Conservation (phyloP, 2,888 invertebrate genomes). For the Eristalinus aeneus region DNA sequence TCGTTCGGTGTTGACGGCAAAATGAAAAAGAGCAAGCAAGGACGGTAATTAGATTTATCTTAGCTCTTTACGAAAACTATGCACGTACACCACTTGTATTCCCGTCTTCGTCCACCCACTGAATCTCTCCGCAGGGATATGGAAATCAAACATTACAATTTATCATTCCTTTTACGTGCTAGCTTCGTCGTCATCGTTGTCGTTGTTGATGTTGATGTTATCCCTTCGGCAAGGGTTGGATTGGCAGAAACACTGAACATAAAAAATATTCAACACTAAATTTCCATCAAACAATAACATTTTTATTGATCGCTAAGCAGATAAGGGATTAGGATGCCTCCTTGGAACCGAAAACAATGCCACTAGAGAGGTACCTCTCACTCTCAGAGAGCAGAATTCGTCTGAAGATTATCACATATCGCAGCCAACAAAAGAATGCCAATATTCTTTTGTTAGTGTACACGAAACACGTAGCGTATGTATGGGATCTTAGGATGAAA, state of each 20-base stretch:
- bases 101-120: background rate
- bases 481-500: background rate
- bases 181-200: too few species aligned
- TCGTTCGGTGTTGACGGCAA: too few species aligned
- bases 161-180: background rate
- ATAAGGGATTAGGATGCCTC: conserved; percentile 17
- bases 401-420: background rate
- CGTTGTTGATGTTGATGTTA: background rate
- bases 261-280: background rate
- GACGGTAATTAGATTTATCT: conserved; percentile 1
- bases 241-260: background rate
- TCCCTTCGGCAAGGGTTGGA: background rate
- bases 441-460: background rate
- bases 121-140: background rate
- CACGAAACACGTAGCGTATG: background rate
- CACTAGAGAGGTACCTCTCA: background rate
- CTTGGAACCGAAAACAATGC: background rate
- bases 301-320: conserved; percentile 26
- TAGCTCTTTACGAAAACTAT: background rate
- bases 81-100: background rate
- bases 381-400: background rate
- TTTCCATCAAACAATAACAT: conserved; percentile 17
- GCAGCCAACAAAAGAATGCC: background rate
- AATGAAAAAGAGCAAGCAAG: background rate
- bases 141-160: background rate